Conservation (phyloP, 2,888 invertebrate genomes). For the Tethea ocularis region DNA sequence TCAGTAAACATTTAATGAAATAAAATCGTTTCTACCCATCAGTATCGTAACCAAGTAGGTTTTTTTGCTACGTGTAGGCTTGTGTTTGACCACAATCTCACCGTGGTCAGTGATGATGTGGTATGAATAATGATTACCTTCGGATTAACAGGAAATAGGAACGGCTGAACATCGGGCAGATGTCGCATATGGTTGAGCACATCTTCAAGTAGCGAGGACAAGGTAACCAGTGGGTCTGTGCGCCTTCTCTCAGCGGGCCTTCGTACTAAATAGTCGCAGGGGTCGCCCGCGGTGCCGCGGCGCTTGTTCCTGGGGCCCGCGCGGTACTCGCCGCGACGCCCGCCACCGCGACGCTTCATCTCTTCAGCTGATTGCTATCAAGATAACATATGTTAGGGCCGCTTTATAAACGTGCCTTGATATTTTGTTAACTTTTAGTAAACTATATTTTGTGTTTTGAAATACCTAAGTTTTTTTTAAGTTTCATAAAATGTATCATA, state of each 20-base stretch:
- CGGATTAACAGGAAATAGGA: conserved; percentile 96
- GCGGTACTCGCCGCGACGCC: conserved; percentile 85
- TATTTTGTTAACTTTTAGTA: too few relatives aligned
- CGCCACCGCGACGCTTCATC: conserved; percentile 91
- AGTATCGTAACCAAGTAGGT: too few relatives aligned
- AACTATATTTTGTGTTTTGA: too few relatives aligned
- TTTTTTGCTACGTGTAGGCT: too few relatives aligned
- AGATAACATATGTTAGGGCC: neutral
- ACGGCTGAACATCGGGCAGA: conserved; percentile 95
- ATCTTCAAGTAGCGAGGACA: conserved; percentile 95
- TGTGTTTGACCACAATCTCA: too few relatives aligned
- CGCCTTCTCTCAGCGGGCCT: conserved; percentile 94
- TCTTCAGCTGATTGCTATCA: conserved; percentile 91
- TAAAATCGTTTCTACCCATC: too few relatives aligned
- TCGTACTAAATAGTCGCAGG: conserved; percentile 93
- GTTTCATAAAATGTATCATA: too few relatives aligned
- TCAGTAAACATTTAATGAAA: too few relatives aligned
- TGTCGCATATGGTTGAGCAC: conserved; percentile 96
- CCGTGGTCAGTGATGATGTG: too few relatives aligned
- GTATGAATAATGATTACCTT: conserved; percentile 86
- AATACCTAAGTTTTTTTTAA: too few relatives aligned
- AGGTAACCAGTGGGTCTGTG: conserved; percentile 97
- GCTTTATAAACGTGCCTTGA: neutral
- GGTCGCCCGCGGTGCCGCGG: conserved; percentile 64
- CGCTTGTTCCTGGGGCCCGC: conserved; percentile 55